Base-by-base conservation (phyloP, 2,888 invertebrate genomes). In the Busseola fusca region DNA sequence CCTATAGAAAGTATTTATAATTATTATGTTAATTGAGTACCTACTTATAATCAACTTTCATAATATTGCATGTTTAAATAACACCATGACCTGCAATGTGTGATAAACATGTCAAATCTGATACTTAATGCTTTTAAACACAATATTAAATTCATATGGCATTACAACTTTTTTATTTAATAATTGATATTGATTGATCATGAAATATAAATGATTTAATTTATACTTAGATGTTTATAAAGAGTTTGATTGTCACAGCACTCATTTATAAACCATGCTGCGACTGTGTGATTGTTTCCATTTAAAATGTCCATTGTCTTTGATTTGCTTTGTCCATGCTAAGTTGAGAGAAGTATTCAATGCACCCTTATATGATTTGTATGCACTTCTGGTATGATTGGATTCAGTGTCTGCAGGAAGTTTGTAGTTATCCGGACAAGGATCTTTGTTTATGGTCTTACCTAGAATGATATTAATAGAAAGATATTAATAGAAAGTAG, bases 271-370 rank as follows among this genome's bases (percentile, higher is more conserved):
- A 85, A 88, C 84, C 80, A 75, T 72, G 65, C 60, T 60, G 77
- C 65, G 69, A 76, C 67, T 74, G 80, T 80, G 64, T 66, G 71
- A 87, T 85, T 88, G 87, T 87, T 84, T 76, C 78, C 77, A 79
- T 81, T 76, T 78, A 48, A 78, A 80, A 85, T 74, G 67, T 66
- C 79, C 85, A 87, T 87, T 88, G 89, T 87, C 80, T 84, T 81
- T 66, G 65, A 58, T 69, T 79, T n/a, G 56, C 64, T 66, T 69
- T 74, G 67, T 69, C 69, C 72, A 70, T 76, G 58, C 40, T 66
- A 59, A 57, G 70, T 72, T 56, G 54, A 16, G 37, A 64, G 60
- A 30, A 66, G 64, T 74, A 54, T 74, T 64, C 40, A 42, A 9
- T 64, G 66, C 69, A 72, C 56, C 65, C 54, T 66, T 80, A 69